These are phyloP conservation scores for Chaenogobius annularis DNA, from an alignment of 2,113 vertebrate genomes.

Conservation along the genomic window DNA sequence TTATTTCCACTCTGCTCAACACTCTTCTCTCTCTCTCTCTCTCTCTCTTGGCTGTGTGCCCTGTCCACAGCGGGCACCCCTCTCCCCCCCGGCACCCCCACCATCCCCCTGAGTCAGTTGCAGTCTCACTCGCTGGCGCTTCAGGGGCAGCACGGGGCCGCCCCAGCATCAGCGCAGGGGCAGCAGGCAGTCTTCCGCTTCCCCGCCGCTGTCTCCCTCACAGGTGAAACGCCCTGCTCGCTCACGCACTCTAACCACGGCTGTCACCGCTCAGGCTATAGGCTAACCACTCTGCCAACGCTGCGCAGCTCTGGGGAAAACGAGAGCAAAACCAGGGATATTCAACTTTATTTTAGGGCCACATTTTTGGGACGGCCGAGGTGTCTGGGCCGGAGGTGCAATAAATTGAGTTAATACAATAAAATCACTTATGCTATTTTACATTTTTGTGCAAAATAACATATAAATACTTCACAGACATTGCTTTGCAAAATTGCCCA, in stretches of 20 bases:
- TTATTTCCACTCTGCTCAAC: background rate
- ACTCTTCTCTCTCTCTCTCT: background rate
- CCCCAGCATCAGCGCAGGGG: conserved; percentile 73
- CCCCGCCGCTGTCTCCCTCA: conserved; percentile 79
- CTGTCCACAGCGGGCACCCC: conserved; percentile 74
- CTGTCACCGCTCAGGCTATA: background rate
- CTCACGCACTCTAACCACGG: conserved; percentile 17
- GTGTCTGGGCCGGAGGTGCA: too few relatives aligned
- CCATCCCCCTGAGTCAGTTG: conserved; percentile 82
- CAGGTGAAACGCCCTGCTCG: conserved; percentile 71
- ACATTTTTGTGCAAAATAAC: too few relatives aligned
- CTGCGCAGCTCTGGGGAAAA: background rate
- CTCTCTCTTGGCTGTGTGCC: conserved; percentile 28
- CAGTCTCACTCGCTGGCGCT: conserved; percentile 80
- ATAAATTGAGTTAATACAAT: too few relatives aligned
- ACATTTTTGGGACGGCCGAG: too few relatives aligned
- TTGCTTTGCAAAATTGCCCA: too few relatives aligned
- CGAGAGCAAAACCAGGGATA: too few relatives aligned
- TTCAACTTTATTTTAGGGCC: too few relatives aligned
- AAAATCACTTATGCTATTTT: too few relatives aligned
- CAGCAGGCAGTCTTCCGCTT: conserved; percentile 82
- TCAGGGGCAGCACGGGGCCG: conserved; percentile 72
- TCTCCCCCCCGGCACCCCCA: conserved; percentile 78
- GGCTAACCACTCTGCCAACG: background rate
- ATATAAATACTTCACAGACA: too few relatives aligned